phyloP scores from a whole-genome alignment of 2,797 vertebrate species.

The Pseudochaenichthys georgianus region DNA sequence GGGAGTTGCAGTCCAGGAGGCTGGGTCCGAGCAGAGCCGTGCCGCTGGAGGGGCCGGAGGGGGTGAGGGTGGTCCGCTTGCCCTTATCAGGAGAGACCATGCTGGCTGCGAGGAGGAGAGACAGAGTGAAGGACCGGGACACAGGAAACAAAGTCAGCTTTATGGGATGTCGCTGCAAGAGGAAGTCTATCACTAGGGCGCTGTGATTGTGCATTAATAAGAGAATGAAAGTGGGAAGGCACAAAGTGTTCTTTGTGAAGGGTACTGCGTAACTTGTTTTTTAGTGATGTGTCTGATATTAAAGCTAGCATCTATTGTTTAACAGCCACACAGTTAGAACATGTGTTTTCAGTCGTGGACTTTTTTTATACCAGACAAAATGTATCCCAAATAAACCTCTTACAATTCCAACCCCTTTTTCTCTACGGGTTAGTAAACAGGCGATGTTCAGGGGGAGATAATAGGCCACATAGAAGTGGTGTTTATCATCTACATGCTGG shows the following conservation, averaged over 20 bases:
- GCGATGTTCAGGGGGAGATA: too few species aligned
- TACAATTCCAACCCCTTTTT: too few species aligned
- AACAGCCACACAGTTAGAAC: too few species aligned
- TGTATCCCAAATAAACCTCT: background rate
- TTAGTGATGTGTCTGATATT: background rate
- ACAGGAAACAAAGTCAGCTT: slow-evolving; percentile 14
- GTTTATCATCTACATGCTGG: too few species aligned
- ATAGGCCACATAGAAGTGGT: too few species aligned
- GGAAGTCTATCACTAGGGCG: slow-evolving; percentile 1
- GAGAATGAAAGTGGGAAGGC: background rate
- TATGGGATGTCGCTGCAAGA: background rate
- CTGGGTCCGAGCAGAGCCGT: slow-evolving; percentile 94
- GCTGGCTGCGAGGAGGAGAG: slow-evolving; percentile 86
- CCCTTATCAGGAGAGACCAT: slow-evolving; percentile 98
- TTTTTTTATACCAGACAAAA: background rate
- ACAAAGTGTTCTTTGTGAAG: background rate
- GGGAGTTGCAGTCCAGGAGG: slow-evolving; percentile 96
- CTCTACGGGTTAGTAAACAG: too few species aligned
- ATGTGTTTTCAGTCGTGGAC: too few species aligned
- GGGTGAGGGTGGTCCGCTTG: slow-evolving; percentile 88
- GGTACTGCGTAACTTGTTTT: background rate
- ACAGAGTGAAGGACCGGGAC: slow-evolving; percentile 13
- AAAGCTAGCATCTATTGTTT: background rate
- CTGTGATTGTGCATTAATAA: background rate
- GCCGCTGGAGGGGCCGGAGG: slow-evolving; percentile 88